Evolutionary conservation across 1,140 invertebrate genomes (phyloP).

Genomic region (Thaumatotibia leucotreta): DNA sequence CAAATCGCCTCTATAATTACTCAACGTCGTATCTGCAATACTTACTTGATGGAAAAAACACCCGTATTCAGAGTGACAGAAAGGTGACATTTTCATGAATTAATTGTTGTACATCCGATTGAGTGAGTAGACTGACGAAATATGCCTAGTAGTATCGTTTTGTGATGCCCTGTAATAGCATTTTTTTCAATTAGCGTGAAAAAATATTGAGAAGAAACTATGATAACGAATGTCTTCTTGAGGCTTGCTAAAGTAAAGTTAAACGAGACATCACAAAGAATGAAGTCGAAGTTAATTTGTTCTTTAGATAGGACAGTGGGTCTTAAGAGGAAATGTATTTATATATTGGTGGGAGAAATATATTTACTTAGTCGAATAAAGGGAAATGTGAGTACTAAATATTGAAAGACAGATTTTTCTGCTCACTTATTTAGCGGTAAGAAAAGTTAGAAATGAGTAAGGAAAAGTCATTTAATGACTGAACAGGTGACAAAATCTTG

Average conservation of each 20-base stretch:
- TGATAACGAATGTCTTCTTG: background rate
- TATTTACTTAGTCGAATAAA: background rate
- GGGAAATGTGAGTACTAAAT: background rate
- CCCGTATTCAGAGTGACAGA: too few relatives aligned
- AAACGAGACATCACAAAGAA: too few relatives aligned
- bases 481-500: background rate
- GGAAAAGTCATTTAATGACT: slow-evolving; percentile 1
- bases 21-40: too few relatives aligned
- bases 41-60: too few relatives aligned
- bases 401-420: slow-evolving; percentile 5
- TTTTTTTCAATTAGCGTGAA: background rate
- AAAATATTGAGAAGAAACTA: background rate
- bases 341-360: background rate
- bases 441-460: background rate
- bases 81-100: too few relatives aligned
- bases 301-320: too few relatives aligned
- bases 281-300: too few relatives aligned
- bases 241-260: too few relatives aligned
- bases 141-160: background rate
- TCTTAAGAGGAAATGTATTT: background rate
- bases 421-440: background rate
- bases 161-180: background rate
- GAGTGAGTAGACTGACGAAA: background rate
- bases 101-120: background rate
- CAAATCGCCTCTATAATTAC: too few relatives aligned